Evolutionary conservation across 2,888 invertebrate species (phyloP), one percentile per base, ranked within the genome.

Genomic region (Drosophila antonietae): DNA sequence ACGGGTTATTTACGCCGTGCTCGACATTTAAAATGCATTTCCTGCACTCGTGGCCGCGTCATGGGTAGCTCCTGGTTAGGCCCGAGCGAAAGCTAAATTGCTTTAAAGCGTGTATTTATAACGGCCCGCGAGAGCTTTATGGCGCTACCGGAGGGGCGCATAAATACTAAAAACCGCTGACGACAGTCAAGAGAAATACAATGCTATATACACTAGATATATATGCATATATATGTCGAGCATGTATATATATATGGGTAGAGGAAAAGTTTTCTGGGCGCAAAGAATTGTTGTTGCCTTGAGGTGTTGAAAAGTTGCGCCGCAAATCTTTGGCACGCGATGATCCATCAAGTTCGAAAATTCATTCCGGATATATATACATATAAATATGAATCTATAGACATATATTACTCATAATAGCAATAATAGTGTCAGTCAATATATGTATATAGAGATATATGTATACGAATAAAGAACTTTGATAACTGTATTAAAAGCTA

Each of bases 21-120:
- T 67, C 72, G 75, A 90, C 87, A 84, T 84, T 84, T 84, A 83
- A 90, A 90, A 84, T 84, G 84, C 84, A 84, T 84, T 84, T 90
- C 72, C 85, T 56, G 58, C 47, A 28, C 35, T 70, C n/a, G n/a
- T n/a, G 58, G 37, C 47, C 28, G 10, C 44, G 46, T 37, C 56
- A 46, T 20, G 70, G 46, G 46, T 46, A 15, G 46, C 60, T 15
- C 41, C 56, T 37, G 56, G 57, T 44, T 68, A 51, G 68, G 23
- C 57, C 37, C 33, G 20, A 35, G 35, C 15, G 57, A 1, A 20
- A 55, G 79, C 73, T 59, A 75, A 85, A 86, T 83, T 47, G 66
- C 83, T 67, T 77, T 72, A 81, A 87, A 88, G 78, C 68, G 63
- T 65, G 64, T 79, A 89, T 89, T 83, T 89, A 89, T 87, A 83